A percentile compares a stretch with the other conserved stretches of the same genome.
phyloP scores from a whole-genome alignment of 2,888 invertebrate genomes.

The Darwinula stevensoni region DNA sequence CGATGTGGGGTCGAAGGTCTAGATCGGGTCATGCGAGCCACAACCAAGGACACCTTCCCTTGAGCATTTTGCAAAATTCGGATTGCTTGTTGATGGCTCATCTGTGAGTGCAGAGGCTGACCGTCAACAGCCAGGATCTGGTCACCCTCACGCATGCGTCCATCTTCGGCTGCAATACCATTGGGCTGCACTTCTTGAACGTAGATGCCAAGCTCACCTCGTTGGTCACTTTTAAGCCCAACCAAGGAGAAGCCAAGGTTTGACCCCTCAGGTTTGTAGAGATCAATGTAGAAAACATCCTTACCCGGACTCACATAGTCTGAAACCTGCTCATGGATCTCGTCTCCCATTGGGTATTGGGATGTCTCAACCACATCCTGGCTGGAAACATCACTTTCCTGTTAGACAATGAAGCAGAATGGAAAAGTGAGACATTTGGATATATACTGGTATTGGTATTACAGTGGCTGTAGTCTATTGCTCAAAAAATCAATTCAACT shows the following conservation, averaged over 20 bases:
- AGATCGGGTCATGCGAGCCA: constrained; percentile 15
- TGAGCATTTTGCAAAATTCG: constrained; percentile 40
- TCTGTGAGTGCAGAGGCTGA: constrained; percentile 27
- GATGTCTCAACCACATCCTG: too few species aligned
- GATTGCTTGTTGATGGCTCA: constrained; percentile 55
- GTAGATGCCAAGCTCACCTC: constrained; percentile 31
- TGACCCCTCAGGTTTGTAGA: constrained; percentile 28
- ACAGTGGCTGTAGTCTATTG: too few species aligned
- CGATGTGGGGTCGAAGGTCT: too few species aligned
- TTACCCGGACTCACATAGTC: too few species aligned
- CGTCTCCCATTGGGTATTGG: too few species aligned
- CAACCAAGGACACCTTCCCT: constrained; percentile 20
- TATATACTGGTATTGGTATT: too few species aligned
- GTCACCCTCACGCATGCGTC: constrained; percentile 40
- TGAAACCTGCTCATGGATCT: too few species aligned
- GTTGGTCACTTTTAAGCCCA: constrained; percentile 26
- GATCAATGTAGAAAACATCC: constrained; percentile 14
- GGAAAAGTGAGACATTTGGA: too few species aligned
- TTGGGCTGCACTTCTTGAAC: constrained; percentile 31
- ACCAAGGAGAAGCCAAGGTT: constrained; percentile 40
- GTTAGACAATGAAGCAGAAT: too few species aligned
- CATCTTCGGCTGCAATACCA: constrained; percentile 33
- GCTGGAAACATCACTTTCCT: too few species aligned
- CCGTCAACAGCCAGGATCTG: constrained; percentile 57
- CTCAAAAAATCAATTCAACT: too few species aligned